Evolutionary conservation across 2,113 vertebrate species (phyloP), one percentile per base, ranked within the genome.

Genomic region (Esox niger): DNA sequence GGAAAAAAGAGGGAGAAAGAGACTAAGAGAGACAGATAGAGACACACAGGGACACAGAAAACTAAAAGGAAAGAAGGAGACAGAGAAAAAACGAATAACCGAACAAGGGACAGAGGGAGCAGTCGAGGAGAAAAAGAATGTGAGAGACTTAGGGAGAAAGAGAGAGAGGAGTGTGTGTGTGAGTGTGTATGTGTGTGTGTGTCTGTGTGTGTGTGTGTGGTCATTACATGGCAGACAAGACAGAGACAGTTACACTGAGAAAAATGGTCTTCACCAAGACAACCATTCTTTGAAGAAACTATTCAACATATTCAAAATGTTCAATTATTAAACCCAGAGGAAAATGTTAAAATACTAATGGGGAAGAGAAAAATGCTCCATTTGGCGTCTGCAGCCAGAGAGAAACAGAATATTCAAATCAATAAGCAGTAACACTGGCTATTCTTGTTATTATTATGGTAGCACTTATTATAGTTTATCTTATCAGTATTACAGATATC

Each of bases 41-140:
- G 47, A 49, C 7, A 49, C 7, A 49, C 7, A 49, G 47, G 20
- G 47, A 49, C 7, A 49, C 7, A 49, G 47, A 49, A 17, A 49
- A 17, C 7, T 7, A 49, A 17, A 49, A 17, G 20, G 47, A 49
- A 17, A 49, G 47, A 49, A 17, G 20, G 47, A 49, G 47, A 49
- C 7, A 49, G 47, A 49, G 47, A 49, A 17, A 4, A 20, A 49
- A 20, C 9, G 13, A 17, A 17, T 3, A 17, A 49, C 3, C 9
- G 60, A 81, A n/a, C n/a, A 68, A 74, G 75, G 84, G 64, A 64
- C 66, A 61, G 65, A 80, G 81, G 72, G 82, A 87, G 77, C 80
- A 15, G 47, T 6, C 3, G 47, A 17, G 5, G 4, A 20, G 47
- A 20, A n/a, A n/a, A 9, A 26, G 55, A 9, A 10, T 57, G n/a